Evolutionary conservation across 2,797 vertebrate genomes (phyloP), one percentile per base, ranked within the genome.

Genomic region (Myotis daubentonii): DNA sequence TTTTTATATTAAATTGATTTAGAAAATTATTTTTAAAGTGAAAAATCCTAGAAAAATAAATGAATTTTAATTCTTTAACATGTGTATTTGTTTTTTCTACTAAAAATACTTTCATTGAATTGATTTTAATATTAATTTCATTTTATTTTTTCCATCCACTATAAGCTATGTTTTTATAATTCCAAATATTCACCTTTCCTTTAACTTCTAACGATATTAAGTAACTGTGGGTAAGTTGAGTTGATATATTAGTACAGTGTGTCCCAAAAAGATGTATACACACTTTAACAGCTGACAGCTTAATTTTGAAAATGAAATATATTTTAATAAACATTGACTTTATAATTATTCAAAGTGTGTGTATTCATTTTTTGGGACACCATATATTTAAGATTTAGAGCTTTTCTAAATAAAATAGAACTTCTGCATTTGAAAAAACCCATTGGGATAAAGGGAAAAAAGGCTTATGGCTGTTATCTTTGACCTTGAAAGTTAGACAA

Each of bases 21-120:
- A 57, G 13, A 75, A 94, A 57, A 79, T 20, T 82, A 6, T 76
- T 74, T 47, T 92, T 81, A 36, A 89, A 74, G 19, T 72, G 5
- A 12, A 71, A 84, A 70, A 81, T 36, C 23, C 20, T 82, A 76
- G n/a, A 74, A 30, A 51, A 91, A 91, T 16, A 23, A 62, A 85
- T 12, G 25, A 49, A 36, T 53, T 38, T 60, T 87, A 47, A 92
- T 82, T 92, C 51, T 75, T 85, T 71, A 84, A 75, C n/a, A 22
- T 65, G 66, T 47, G 1, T 94, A 78, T 70, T 83, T 25, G 1
- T 38, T 84, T 79, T 94, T 94, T 70, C 53, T 94, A 13, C 17
- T 89, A 86, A 75, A 82, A 95, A 70, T 2, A 6, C 65, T 91
- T 97, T 96, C 96, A 96, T 80, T 66, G 96, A 92, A 78, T 95